Evolutionary conservation across 2,113 vertebrate species (phyloP), one percentile per base, ranked within the genome.

Genomic region (Leuciscus idus): DNA sequence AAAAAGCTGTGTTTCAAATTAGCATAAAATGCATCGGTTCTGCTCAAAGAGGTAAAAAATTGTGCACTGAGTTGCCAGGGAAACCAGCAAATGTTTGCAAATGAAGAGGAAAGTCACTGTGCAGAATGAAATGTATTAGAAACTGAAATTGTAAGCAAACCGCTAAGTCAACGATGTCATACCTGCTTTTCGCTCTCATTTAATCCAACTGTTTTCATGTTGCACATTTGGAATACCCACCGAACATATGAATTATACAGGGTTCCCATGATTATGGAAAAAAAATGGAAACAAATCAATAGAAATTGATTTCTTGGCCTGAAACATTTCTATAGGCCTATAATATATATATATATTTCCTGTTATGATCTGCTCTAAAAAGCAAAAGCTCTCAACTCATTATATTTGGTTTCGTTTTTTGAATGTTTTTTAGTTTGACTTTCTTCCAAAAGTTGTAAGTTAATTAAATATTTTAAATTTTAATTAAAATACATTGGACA

Each of bases 11-110:
- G 91, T 89, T 93, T 92, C 87, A 89, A 88, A 93, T 94, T 95
- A 92, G 92, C 91, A 93, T 93, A 93, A 91, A 93, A 93, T 93
- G 93, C 92, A 92, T 94, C 92, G 91, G 92, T 90, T 90, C 90
- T 88, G 91, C 91, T 94, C 92, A 91, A 84, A 89, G 89, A 77
- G 68, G 72, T 73, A 55, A 43, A 39, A 89, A 92, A 90, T 86
- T 90, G 85, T 89, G 73, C 91, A 88, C 91, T 92, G 91, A 30
- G 92, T 93, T 94, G 92, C 90, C 92, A 93, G 88, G 92, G 92
- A 90, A 92, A 94, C 92, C 86, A 89, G 89, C 77, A 87, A 66
- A 88, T 90, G 86, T 77, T 87, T 90, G 88, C 87, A 90, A 78
- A 84, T 90, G 89, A 82, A 88, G 64, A 91, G 87, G 88, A 93